Evolutionary conservation across 23 tunicate genomes (phyloP), one percentile per base, ranked within the genome.

Genomic region (Corella eumyota): DNA sequence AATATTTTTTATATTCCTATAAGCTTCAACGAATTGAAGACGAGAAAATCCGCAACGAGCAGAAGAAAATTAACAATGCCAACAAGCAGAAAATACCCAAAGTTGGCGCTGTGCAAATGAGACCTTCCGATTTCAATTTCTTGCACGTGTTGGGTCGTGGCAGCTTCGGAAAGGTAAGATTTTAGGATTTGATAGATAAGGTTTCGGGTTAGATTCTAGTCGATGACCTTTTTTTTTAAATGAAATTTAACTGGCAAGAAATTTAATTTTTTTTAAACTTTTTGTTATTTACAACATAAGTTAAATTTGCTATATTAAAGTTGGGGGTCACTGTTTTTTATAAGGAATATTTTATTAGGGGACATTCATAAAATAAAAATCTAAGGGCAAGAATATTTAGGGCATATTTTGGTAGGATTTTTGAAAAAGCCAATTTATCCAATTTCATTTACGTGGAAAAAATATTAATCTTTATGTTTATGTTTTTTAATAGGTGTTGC

Each of bases 71-170:
- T 23, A 51, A 19, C 60, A 67, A 27, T 47, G 66, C 32, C 55
- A 38, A 15, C 58, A 69, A 7, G 58, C 50, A 24, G 70, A 77
- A 20, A 32, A n/a, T n/a, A n/a, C n/a, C n/a, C n/a, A n/a, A n/a
- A 29, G 59, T 34, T 11, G 25, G 56, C 52, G 30, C 27, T n/a
- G 36, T 32, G 25, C 69, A 67, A 0, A 26, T 68, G 56, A 68
- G 51, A 25, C 96, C 96, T 3, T 46, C 69, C 22, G 97, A 90
- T 55, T 90, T 80, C 64, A 81, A 71, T 31, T 81, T 90, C 46
- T 74, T 90, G 40, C 66, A 90, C 40, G 97, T 90, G 4, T 66
- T 90, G 5, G 97, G 97, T 0, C 79, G 97, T 7, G 97, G 97
- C 4, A 80, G 91, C 38, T 90, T 90, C 48, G 97, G 97, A 57